Evolutionary conservation across 2,888 invertebrate species (phyloP), one percentile per base, ranked within the genome.

Genomic region (Pemphredon lugubris): DNA sequence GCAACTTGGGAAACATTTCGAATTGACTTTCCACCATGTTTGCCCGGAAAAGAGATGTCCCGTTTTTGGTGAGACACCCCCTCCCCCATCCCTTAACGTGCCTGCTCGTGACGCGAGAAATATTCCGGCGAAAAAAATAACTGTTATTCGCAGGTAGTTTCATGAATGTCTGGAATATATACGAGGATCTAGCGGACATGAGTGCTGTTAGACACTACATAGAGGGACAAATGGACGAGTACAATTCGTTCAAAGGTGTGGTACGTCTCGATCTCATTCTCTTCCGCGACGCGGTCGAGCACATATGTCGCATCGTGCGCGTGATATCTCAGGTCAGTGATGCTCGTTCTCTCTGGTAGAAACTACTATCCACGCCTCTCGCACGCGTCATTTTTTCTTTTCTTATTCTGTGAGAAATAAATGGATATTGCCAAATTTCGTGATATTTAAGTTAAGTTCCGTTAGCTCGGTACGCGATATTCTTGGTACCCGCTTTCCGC

Each of bases 261-360:
- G 92, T 95, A 2, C 92, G 93, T 81, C 93, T 97, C 93, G 94
- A 96, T 87, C 90, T 97, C 67, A 96, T 97, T 4, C 92, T 97
- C 66, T 97, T 97, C 90, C 94, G 93, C 80, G 96, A 97, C 85
- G 97, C 97, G 7, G 94, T 97, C 42, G 95, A 96, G 82, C 97
- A 97, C 89, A 92, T 97, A 58, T 94, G 95, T 68, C 93, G 96
- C 73, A 94, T 97, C 67, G 94, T 95, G 20, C 92, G 97, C 42
- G 95, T 97, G 26, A 93, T 97, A 60, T 95, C 96, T 0, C 96
- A 92, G 86, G 87, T 87, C 47, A 42, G 72, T 48, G 55, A 66
- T 50, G 37, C 53, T 11, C 32, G 21, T 26, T 11, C 23, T 16
- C n/a, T n/a, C n/a, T n/a, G n/a, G n/a, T n/a, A n/a, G n/a, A n/a